A percentile compares a stretch with the other conserved stretches of the same genome.
phyloP scores from a whole-genome alignment of 2,797 vertebrate species.

The Acanthornis magna region DNA sequence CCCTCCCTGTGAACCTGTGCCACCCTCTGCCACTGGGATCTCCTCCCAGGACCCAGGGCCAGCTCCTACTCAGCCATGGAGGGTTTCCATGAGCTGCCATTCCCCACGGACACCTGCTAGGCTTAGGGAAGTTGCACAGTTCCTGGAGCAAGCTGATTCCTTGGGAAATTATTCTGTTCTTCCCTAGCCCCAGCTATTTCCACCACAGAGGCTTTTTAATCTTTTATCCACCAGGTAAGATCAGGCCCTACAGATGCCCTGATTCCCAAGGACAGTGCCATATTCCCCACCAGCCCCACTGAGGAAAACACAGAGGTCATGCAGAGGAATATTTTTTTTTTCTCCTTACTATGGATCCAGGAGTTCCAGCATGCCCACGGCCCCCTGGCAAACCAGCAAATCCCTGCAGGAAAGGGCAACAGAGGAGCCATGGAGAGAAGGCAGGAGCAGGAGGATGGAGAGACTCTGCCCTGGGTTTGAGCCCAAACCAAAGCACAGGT shows the following conservation, averaged over 20 bases:
- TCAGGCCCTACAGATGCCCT: too few species aligned
- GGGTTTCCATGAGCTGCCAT: neutral
- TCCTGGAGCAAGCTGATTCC: neutral
- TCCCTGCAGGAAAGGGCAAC: conserved; percentile 74
- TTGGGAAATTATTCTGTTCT: neutral
- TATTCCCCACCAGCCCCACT: neutral
- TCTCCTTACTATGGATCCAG: conserved; percentile 78
- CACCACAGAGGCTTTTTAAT: neutral
- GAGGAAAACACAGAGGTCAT: neutral
- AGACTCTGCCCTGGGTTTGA: neutral
- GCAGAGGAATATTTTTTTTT: neutral
- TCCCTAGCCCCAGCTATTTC: neutral
- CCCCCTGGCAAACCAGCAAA: conserved; percentile 76
- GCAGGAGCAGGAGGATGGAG: neutral
- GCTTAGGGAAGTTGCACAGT: neutral
- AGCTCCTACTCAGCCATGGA: neutral
- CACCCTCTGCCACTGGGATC: neutral
- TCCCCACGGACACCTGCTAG: neutral
- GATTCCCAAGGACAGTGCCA: neutral
- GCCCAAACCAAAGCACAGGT: neutral
- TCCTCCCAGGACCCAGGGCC: neutral
- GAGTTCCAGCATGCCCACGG: conserved; percentile 73
- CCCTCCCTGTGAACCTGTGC: neutral
- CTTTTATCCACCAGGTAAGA: too few species aligned
- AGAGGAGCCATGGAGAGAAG: neutral